Evolutionary conservation across 2,888 invertebrate genomes (phyloP), one percentile per base, ranked within the genome.

Genomic region (Ormyrus rosae): DNA sequence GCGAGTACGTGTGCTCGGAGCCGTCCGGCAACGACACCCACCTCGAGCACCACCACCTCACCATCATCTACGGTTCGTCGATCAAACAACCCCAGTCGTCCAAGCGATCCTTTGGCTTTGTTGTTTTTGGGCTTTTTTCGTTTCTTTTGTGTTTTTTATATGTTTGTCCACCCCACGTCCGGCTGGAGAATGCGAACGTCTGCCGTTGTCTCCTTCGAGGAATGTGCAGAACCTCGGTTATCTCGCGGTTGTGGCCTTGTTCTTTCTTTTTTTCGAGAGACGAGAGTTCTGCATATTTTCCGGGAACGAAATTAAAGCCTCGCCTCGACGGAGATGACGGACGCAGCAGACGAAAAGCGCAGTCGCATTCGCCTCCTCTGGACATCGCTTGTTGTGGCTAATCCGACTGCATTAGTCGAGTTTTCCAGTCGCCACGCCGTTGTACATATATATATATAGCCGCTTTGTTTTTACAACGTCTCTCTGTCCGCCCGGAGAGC

Each of bases 41-140:
- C 19, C 19, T 19, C 19, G 19, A 19, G 19, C 19, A 19, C 19
- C 19, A 86, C 74, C 86, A 87, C 72, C 87, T 90, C 51, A 82
- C 83, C 77, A 84, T 90, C 86, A 83, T 86, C 83, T 85, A 85
- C 78, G 90, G 90, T 90, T 87, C 83, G 89, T 90, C 87, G 56
- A 50, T 8, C 19, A 19, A 19, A 19, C 19, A 8, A n/a, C 11
- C 13, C 48, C 46, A 60, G 4, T 45, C 51, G 50, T 45, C 51
- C 69, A 46, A 10, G 6, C 19, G 50, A 10, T 61, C 45, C 61
- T 51, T 61, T 50, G 11, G n/a, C 56, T 56, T 56, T 56, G 8
- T 56, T 56, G 2, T 56, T 56, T 9, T 11, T 56, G 8, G 6
- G 5, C n/a, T n/a, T 5, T 11, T 56, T 56, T 56, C n/a, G 53